Percentiles rank a stretch among this genome's conserved stretches.
Evolutionary conservation across 2,113 vertebrate genomes (phyloP).

Genomic region (Hydrolagus affinis): DNA sequence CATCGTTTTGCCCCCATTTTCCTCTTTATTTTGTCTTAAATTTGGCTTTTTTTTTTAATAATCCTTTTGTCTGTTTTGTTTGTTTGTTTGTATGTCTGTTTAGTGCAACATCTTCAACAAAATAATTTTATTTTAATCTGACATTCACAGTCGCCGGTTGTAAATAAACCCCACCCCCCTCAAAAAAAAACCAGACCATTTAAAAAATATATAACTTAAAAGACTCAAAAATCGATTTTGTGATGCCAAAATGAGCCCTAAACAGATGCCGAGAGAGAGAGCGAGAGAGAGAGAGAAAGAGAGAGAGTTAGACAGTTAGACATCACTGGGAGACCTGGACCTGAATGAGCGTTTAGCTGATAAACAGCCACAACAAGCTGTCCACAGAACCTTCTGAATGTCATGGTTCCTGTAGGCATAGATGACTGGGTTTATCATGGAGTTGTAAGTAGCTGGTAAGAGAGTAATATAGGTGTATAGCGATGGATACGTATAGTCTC

Average conservation of each 20-base stretch:
- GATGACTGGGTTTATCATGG: conserved; percentile 83
- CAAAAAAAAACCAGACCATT: not conserved
- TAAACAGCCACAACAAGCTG: conserved; percentile 68
- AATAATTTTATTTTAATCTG: not conserved
- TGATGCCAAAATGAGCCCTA: not conserved
- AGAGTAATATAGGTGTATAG: conserved; percentile 78
- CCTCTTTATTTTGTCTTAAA: not conserved
- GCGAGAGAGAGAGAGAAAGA: not conserved
- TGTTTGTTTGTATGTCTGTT: too few species aligned
- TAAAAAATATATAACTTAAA: not conserved
- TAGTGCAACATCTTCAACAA: not conserved
- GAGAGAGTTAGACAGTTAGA: conserved; percentile 52
- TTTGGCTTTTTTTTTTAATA: not conserved
- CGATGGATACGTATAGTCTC: conserved; percentile 61
- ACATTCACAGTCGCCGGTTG: not conserved
- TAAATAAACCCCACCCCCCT: too few species aligned
- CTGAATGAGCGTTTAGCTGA: conserved; percentile 54
- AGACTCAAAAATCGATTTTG: not conserved
- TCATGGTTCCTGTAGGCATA: conserved; percentile 89
- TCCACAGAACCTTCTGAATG: conserved; percentile 78
- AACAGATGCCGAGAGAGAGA: too few species aligned
- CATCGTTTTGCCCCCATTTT: not conserved
- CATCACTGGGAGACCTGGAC: conserved; percentile 76
- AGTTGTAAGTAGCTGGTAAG: conserved; percentile 81
- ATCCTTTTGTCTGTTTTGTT: too few species aligned